Evolutionary conservation across 1,140 invertebrate genomes (phyloP), one percentile per base, ranked within the genome.

Genomic region (Drosophila nigromelanica): DNA sequence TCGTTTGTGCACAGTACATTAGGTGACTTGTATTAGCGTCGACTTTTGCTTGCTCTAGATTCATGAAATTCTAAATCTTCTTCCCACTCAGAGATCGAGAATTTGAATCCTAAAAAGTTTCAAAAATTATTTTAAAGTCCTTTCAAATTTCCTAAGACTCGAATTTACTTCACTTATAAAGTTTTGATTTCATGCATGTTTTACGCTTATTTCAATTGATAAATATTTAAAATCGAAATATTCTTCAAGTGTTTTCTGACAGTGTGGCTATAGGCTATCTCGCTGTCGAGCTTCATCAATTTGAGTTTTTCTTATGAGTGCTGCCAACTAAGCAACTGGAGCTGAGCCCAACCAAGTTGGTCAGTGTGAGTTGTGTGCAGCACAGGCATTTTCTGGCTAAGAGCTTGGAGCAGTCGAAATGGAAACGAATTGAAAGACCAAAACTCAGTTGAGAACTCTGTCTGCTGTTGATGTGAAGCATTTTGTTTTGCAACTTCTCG

Each of bases 371-470:
- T 5, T 56, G 21, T 40, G 33, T 14, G 33, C 30, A 12, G 42
- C 52, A 33, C 52, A 37, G 43, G n/a, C 7, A 58, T 48, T 37
- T 67, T 6, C 33, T 39, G 52, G 33, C n/a, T 10, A 48, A 33
- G 18, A 33, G 30, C 24, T 51, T 50, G 40, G 24, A 4, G 61
- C 37, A 45, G n/a, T 0, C 24, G n/a, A 15, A 67, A 56, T 40
- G 21, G n/a, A 62, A 62, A 45, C 27, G 48, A 69, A 62, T 69
- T 69, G 52, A 35, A 21, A 56, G 47, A 21, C 10, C 14, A 54
- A 55, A 70, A 70, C 33, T 47, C 30, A 35, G 35, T 24, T 30
- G 33, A 47, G 33, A 24, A 7, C 27, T 33, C n/a, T 8, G n/a
- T 33, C 8, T 33, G 48, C 27, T 15, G 12, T 21, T 45, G 43